Base-by-base conservation (phyloP, 1,140 invertebrate species). In the Aphis gossypii region DNA sequence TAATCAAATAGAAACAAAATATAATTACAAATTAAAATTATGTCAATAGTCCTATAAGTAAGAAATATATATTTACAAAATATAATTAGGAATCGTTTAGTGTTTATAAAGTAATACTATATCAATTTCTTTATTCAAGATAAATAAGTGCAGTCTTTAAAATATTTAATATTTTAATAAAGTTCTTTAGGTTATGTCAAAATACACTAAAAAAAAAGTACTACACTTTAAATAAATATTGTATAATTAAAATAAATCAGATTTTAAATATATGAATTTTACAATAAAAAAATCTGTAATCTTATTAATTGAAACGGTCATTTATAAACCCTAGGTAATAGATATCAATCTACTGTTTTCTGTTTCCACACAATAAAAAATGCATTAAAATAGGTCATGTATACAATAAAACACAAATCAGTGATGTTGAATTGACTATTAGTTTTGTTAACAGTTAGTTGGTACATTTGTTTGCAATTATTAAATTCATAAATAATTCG, bases 121-220 rank as follows among this genome's bases (percentile, higher is more conserved):
- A 48, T 60, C 18, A 68, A 90, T 60, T 38, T 60, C 54, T 92
- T 92, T 82, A 86, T 93, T 93, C 41, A 93, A 93, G 41, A 56
- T 84, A 93, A 54, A 38, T 83, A 51, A 76, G 90, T 90, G 60
- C 87, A 91, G 88, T 91, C 90, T 88, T 93, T 90, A 91, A 91
- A 83, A 84, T 90, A 88, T 51, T 68, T 38, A 68, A 51, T 56
- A 41, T 88, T n/a, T 90, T 54, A 93, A 41, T 48, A 93, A 60
- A 90, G 46, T 18, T 35, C 20, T 68, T 68, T n/a, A 68, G 60
- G 30, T 68, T 48, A 93, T 18, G 68, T 51, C 38, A 41, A 38
- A 68, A 93, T 91, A 54, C 9, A 82, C 20, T 41, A 25, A 5
- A 84, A 25, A 51, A 38, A 54, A 20, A 54, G 11, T 38, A n/a